phyloP scores from a whole-genome alignment of 2,797 vertebrate species.

The Gymnothorax javanicus region DNA sequence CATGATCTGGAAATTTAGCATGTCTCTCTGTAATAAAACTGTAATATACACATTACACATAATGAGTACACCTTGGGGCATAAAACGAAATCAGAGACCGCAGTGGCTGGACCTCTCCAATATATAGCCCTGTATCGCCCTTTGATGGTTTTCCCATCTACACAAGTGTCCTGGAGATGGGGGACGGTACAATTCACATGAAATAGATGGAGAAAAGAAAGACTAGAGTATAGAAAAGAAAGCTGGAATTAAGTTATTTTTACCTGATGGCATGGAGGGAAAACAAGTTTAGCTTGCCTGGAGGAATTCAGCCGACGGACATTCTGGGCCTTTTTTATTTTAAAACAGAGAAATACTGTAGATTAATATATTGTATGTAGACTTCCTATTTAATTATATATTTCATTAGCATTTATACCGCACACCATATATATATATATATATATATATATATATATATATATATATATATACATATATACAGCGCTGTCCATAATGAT shows the following conservation, averaged over 20 bases:
- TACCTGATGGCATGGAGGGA: background rate
- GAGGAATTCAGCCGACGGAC: conserved; percentile 20
- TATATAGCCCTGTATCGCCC: background rate
- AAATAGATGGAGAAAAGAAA: background rate
- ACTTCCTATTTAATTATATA: too few relatives aligned
- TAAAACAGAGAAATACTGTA: background rate
- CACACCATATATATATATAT: too few relatives aligned
- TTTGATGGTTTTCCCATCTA: background rate
- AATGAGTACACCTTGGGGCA: background rate
- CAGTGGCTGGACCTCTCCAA: background rate
- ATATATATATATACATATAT: too few relatives aligned
- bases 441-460: too few relatives aligned
- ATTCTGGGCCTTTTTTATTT: conserved; percentile 31
- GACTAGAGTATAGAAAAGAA: background rate
- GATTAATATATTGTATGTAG: background rate
- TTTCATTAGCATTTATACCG: too few relatives aligned
- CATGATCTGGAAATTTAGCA: background rate
- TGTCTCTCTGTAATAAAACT: conserved; percentile 5
- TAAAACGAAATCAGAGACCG: background rate
- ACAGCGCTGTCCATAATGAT: too few relatives aligned
- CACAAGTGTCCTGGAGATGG: background rate
- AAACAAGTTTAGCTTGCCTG: conserved; percentile 19
- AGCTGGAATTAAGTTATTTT: background rate
- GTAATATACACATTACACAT: background rate
- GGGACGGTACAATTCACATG: background rate